These are phyloP conservation scores for Cetoscarus ocellatus DNA, from an alignment of 2,797 vertebrate genomes.

Conservation along the genomic window DNA sequence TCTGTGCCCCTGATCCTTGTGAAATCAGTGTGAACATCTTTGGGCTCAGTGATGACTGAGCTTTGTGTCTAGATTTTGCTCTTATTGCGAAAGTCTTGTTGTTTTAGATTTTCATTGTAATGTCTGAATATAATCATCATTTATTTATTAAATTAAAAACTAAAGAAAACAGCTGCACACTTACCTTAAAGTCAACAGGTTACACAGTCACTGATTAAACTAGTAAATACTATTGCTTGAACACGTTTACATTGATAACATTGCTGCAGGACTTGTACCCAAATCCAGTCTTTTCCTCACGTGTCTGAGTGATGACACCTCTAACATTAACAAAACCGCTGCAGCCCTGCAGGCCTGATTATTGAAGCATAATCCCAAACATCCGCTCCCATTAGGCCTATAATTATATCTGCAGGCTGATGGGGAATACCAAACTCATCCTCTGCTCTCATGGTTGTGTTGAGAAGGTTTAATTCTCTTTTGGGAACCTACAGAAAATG, in stretches of 20 bases:
- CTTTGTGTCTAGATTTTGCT: too few species aligned
- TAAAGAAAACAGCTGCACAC: too few species aligned
- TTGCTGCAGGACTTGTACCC: constrained; percentile 1
- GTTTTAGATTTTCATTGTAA: too few species aligned
- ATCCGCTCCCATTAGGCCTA: constrained; percentile 24
- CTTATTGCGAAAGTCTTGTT: too few species aligned
- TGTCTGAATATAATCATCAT: too few species aligned
- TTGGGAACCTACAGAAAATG: background rate
- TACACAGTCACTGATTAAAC: too few species aligned
- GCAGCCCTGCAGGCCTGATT: constrained; percentile 31
- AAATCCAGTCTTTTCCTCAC: constrained; percentile 1
- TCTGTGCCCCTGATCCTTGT: too few species aligned
- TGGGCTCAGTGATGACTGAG: too few species aligned
- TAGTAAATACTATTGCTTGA: too few species aligned
- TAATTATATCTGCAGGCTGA: constrained; percentile 54
- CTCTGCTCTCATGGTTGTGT: constrained; percentile 23
- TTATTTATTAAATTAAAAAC: too few species aligned
- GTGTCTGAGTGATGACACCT: constrained; percentile 11
- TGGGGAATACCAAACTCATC: constrained; percentile 31
- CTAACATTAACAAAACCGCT: constrained; percentile 32
- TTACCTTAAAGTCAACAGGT: too few species aligned
- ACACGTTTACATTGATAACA: background rate
- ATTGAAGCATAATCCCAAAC: constrained; percentile 44
- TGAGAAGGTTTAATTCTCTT: constrained; percentile 17
- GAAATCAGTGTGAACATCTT: too few species aligned